A percentile compares a stretch with the other conserved stretches of the same genome.
Conservation (phyloP, 1,140 invertebrate species). For the Heliconius himera region DNA sequence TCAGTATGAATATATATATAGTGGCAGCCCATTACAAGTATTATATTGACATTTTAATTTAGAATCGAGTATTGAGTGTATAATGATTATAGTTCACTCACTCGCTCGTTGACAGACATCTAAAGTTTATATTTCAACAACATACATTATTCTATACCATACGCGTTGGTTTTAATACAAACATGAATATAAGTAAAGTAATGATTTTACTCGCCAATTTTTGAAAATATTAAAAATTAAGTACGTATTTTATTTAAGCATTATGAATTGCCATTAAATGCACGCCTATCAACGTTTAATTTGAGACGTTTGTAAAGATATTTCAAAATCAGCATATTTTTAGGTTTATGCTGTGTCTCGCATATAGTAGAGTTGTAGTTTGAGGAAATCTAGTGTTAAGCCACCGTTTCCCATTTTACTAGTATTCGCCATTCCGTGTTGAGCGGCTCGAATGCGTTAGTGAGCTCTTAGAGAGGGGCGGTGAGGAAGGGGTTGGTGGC, state of each 20-base stretch:
- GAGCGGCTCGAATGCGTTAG: no score
- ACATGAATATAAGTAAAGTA: background rate
- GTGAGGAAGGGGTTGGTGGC: slow-evolving; percentile 69
- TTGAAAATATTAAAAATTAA: background rate
- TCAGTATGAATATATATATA: background rate
- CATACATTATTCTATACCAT: background rate
- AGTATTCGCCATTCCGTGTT: no score
- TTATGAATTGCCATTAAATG: background rate
- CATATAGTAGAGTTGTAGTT: no score
- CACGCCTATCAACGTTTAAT: background rate
- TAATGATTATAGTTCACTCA: background rate
- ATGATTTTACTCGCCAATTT: background rate
- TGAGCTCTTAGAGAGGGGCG: slow-evolving; percentile 8
- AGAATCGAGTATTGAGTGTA: background rate
- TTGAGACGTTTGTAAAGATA: background rate
- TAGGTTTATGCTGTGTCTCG: no score
- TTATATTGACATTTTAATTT: background rate
- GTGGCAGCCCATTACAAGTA: background rate
- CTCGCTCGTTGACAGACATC: background rate
- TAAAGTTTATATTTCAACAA: background rate
- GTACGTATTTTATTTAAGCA: background rate
- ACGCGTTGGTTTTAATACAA: background rate
- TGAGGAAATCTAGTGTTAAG: no score
- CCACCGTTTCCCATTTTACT: no score
- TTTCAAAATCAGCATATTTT: background rate